phyloP scores from a whole-genome alignment of 2,888 invertebrate species.

The Hirtodrosophila alboralis region DNA sequence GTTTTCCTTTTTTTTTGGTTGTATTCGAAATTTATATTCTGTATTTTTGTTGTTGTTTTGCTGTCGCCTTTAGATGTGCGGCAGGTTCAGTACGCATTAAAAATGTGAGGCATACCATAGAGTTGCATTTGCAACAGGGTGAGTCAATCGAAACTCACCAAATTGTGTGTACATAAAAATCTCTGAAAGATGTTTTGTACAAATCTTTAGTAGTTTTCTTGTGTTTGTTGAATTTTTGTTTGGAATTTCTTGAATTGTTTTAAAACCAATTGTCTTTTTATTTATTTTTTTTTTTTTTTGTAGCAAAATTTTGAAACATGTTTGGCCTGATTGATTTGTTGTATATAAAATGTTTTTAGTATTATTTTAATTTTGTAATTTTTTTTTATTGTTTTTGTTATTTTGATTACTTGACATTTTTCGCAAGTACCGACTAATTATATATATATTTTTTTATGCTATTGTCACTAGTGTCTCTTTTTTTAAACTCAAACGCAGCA shows the following conservation, averaged over 20 bases:
- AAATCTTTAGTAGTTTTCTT: conserved; percentile 6
- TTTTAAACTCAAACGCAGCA: conserved; percentile 80
- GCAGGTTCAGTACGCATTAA: conserved; percentile 9
- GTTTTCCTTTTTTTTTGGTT: conserved; percentile 1
- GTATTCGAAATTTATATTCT: background rate
- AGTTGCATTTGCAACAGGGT: conserved; percentile 37
- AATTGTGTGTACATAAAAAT: conserved; percentile 4
- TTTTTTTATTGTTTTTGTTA: conserved; percentile 50
- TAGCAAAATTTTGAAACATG: conserved; percentile 83
- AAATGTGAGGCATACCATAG: conserved; percentile 27
- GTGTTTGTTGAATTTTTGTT: conserved; percentile 14
- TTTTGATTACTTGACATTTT: conserved; percentile 52
- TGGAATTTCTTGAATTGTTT: conserved; percentile 38
- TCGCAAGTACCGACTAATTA: conserved; percentile 52
- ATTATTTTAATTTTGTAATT: conserved; percentile 39
- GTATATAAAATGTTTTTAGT: conserved; percentile 71
- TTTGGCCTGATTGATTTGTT: conserved; percentile 84
- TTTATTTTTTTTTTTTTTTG: conserved; percentile 41
- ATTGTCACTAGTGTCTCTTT: conserved; percentile 85
- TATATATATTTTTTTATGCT: conserved; percentile 55
- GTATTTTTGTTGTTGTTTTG: conserved; percentile 2
- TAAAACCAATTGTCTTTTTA: conserved; percentile 65
- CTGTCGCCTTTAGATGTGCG: conserved; percentile 4
- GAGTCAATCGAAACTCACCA: conserved; percentile 30
- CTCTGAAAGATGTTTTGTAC: conserved; percentile 8